A percentile compares a stretch with the other conserved stretches of the same genome.
These are phyloP conservation scores for Aproaerema taeniolella DNA, from an alignment of 2,888 invertebrate species.

Conservation along the genomic window DNA sequence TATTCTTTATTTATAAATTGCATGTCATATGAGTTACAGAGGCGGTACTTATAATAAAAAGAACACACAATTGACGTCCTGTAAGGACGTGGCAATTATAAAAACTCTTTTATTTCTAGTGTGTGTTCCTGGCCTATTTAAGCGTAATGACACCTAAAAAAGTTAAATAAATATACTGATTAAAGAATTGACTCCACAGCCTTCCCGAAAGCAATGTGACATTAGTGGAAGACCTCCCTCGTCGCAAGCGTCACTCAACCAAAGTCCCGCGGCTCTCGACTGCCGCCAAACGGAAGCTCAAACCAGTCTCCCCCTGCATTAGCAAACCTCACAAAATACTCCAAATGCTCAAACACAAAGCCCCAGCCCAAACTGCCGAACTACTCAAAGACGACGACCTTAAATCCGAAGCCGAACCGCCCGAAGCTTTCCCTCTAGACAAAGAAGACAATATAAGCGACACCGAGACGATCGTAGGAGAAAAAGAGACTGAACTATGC, in stretches of 20 bases:
- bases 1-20: too few relatives aligned
- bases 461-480: constrained; percentile 52
- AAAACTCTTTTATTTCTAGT: too few relatives aligned
- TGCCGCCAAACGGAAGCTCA: constrained; percentile 52
- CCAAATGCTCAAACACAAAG: constrained; percentile 54
- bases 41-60: too few relatives aligned
- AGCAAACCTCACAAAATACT: constrained; percentile 52
- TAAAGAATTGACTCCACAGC: too few relatives aligned
- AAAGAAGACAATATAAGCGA: constrained; percentile 52
- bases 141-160: too few relatives aligned
- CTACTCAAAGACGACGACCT: constrained; percentile 30
- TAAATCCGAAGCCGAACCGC: constrained; percentile 47
- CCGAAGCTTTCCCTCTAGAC: constrained; percentile 56
- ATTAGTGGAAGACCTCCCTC: constrained; percentile 47
- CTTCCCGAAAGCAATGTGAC: constrained; percentile 50
- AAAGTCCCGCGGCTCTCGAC: constrained; percentile 40
- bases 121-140: too few relatives aligned
- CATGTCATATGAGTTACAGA: too few relatives aligned
- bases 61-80: too few relatives aligned
- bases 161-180: too few relatives aligned
- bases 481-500: constrained; percentile 32
- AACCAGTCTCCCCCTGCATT: constrained; percentile 37
- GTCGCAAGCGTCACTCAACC: constrained; percentile 47
- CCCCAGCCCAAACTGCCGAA: constrained; percentile 33
- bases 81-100: too few relatives aligned